Base-by-base conservation (phyloP, 2,113 vertebrate genomes). In the Tragulus kanchil region DNA sequence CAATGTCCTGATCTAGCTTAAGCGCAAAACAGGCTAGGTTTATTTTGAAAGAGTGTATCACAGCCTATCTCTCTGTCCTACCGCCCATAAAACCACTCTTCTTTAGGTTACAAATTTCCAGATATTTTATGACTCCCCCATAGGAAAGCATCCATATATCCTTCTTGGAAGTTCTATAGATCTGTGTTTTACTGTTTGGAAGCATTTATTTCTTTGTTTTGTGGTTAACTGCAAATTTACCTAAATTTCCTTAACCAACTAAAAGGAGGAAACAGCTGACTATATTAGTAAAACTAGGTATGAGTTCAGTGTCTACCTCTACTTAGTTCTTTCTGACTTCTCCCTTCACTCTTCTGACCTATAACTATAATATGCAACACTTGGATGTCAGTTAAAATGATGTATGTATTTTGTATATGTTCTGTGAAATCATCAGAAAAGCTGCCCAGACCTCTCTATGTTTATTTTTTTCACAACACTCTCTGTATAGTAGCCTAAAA, bases 401-500 rank as follows among this genome's bases (percentile, higher is more conserved):
- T 50, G 25, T 42, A 62, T 58, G 3, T 58, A 21, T 85, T 91
- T 52, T 82, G 26, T 36, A 58, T 59, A 64, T 28, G 9, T 93
- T 93, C 62, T 81, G 8, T 81, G 58, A 93, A 96, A 84, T 79
- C 26, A 45, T 93, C n/a, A 93, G 48, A 71, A 90, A 92, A 96
- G 56, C 9, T 86, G 12, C 77, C 64, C 6, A 92, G 25, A 6
- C 4, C 11, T 89, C 71, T 65, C 52, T 62, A n/a, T 85, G 14
- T 82, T 91, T 89, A 21, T 31, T 90, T 93, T 65, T 85, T 48
- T 25, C 12, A 56, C 1, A 21, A 59, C 42, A 85, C 31, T 69
- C 17, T 75, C 19, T 81, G 2, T 83, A 8, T 45, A 48, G 3
- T 69, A 79, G 2, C 21, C 31, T 42, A 59, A 26, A 71, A 94